Evolutionary conservation across 2,113 vertebrate genomes (phyloP).

Genomic region (Chaenogobius annularis): DNA sequence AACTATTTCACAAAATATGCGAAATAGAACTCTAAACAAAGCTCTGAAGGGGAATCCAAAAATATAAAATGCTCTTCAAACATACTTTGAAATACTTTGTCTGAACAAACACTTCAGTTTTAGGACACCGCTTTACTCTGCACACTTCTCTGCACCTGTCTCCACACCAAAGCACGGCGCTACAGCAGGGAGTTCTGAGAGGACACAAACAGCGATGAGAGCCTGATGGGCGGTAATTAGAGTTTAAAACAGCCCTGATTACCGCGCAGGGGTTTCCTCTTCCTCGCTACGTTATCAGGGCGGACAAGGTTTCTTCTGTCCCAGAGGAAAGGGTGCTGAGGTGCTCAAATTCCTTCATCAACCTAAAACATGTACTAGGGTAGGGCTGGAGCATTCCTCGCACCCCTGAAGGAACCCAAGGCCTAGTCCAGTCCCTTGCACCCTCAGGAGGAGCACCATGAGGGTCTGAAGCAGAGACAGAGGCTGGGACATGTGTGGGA

Average conservation of each 20-base stretch:
- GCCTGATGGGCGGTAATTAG: slow-evolving; percentile 73
- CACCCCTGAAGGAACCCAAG: background rate
- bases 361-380: background rate
- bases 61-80: background rate
- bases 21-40: too few relatives aligned
- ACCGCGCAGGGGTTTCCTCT: slow-evolving; percentile 55
- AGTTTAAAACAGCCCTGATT: slow-evolving; percentile 65
- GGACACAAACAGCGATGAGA: slow-evolving; percentile 55
- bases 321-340: slow-evolving; percentile 35
- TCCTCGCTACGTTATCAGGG: slow-evolving; percentile 58
- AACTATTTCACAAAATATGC: too few relatives aligned
- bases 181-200: background rate
- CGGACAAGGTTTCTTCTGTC: slow-evolving; percentile 53
- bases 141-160: background rate
- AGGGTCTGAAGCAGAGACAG: background rate
- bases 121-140: background rate
- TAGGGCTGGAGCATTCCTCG: too few relatives aligned
- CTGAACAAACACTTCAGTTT: background rate
- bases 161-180: background rate
- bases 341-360: background rate
- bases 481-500: background rate
- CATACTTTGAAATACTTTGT: background rate
- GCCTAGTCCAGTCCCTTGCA: background rate
- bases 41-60: too few relatives aligned
- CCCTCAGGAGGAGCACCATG: background rate